phyloP scores from a whole-genome alignment of 2,797 vertebrate genomes.

The Crypturellus tataupa region DNA sequence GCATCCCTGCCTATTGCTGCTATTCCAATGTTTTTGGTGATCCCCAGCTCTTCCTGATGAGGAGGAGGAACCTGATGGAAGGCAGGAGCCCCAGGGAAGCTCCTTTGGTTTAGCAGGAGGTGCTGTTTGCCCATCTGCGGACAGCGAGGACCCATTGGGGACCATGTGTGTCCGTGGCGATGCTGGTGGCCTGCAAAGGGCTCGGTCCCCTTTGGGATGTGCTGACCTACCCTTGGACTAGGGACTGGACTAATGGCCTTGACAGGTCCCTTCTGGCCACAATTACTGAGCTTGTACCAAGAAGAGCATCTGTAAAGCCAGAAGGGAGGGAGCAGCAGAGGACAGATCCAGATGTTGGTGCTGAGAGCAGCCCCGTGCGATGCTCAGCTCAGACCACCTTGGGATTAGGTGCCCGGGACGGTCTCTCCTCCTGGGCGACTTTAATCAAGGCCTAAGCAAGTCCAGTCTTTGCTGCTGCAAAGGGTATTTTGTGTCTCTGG shows the following conservation, averaged over 20 bases:
- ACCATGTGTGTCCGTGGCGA: too few species aligned
- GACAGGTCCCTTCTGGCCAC: too few species aligned
- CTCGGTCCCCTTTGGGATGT: background rate
- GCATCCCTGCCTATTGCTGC: background rate
- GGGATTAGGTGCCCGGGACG: background rate
- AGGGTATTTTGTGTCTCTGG: background rate
- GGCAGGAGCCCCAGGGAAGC: background rate
- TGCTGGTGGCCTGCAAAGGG: background rate
- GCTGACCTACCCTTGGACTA: too few species aligned
- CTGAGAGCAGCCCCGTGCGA: background rate
- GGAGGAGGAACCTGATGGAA: background rate
- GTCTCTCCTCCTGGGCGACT: rapidly evolving
- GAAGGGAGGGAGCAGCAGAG: background rate
- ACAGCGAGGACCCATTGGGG: too few species aligned
- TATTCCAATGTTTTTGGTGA: background rate
- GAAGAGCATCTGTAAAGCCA: too few species aligned
- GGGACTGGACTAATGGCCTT: too few species aligned
- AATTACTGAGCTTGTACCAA: too few species aligned
- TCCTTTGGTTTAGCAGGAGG: rapidly evolving
- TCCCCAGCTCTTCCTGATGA: background rate
- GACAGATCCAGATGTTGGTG: background rate
- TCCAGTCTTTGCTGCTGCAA: background rate
- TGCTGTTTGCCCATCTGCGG: background rate
- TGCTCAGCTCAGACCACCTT: background rate
- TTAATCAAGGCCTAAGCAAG: background rate